Conservation (phyloP, 2,888 invertebrate species). For the Chloromyia formosa region DNA sequence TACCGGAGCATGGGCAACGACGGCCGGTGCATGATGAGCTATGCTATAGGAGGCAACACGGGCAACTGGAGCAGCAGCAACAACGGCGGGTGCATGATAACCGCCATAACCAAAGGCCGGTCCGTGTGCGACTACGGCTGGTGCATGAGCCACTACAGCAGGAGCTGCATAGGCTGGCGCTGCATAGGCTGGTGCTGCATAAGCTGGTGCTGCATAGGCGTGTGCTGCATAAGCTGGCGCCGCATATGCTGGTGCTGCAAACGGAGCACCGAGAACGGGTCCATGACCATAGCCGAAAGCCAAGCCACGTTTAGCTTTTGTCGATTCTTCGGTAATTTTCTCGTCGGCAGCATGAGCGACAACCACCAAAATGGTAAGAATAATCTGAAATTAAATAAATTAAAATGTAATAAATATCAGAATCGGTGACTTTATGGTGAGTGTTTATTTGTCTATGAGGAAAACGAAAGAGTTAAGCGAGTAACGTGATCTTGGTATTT, state of each 20-base stretch:
- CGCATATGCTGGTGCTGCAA: slow-evolving; percentile 25
- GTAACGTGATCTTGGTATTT: too few species aligned
- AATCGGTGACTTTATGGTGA: neutral
- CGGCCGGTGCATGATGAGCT: slow-evolving; percentile 41
- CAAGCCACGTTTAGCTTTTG: slow-evolving; percentile 37
- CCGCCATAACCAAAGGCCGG: slow-evolving; percentile 15
- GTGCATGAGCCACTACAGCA: slow-evolving; percentile 24
- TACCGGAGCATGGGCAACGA: slow-evolving; percentile 30
- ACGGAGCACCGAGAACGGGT: slow-evolving; percentile 9
- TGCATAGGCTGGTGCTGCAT: slow-evolving; percentile 27
- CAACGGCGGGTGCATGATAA: slow-evolving; percentile 3
- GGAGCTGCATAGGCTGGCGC: slow-evolving; percentile 36
- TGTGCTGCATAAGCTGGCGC: slow-evolving; percentile 34
- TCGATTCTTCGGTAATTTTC: slow-evolving; percentile 11
- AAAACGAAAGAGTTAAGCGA: too few species aligned
- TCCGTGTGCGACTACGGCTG: slow-evolving; percentile 22
- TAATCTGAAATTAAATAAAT: slow-evolving; percentile 13
- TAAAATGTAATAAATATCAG: neutral
- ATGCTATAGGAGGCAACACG: slow-evolving; percentile 27
- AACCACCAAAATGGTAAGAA: slow-evolving; percentile 30
- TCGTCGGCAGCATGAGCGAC: slow-evolving; percentile 27
- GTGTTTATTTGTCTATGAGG: neutral
- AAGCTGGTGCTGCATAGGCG: slow-evolving; percentile 12
- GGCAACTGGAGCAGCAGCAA: slow-evolving; percentile 23
- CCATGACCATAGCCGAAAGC: slow-evolving; percentile 31